Evolutionary conservation across 2,113 vertebrate species (phyloP), one percentile per base, ranked within the genome.

Genomic region (Upupa epops): DNA sequence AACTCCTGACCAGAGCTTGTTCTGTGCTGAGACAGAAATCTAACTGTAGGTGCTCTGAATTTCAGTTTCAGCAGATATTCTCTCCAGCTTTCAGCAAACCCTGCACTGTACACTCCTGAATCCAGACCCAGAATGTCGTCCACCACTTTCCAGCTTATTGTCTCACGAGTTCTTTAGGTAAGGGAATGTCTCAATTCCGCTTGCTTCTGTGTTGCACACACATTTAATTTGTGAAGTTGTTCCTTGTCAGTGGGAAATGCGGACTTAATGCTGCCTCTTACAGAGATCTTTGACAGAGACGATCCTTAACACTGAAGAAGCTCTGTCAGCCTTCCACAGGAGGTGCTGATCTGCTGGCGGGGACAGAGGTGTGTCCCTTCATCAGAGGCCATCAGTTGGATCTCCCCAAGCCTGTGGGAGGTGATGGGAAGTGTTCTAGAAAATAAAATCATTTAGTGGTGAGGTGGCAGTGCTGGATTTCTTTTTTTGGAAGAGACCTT

Each of bases 111-210:
- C 98, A 13, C 89, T 98, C 92, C 97, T 99, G 94, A 98, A 97
- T 89, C 97, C 98, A 65, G 97, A 98, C 84, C 98, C 98, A 5
- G 82, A 95, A 36, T 96, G 96, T 69, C 98, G 99, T 63, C 98
- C 98, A 2, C 93, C 98, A 1, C 97, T 99, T 86, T 97, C 98
- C 92, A 98, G 96, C 77, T 96, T 99, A 65, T 81, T 99, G 65
- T 98, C 97, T 86, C 99, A 99, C 2, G 97, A 98, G 60, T 99
- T 99, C 96, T 99, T 99, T 97, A 98, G 99, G 99, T 99, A 92
- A 82, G 98, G 85, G 68, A 64, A 6, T 2, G 21, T 56, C 60
- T 73, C 13, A 5, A 8, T 49, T 5, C 28, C 8, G 54, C 54
- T 75, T 52, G 2, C 48, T 54, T 54, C 70, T 77, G 19, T 7